These are phyloP conservation scores for Masticophis lateralis DNA, from an alignment of 2,797 vertebrate genomes.

Conservation along the genomic window DNA sequence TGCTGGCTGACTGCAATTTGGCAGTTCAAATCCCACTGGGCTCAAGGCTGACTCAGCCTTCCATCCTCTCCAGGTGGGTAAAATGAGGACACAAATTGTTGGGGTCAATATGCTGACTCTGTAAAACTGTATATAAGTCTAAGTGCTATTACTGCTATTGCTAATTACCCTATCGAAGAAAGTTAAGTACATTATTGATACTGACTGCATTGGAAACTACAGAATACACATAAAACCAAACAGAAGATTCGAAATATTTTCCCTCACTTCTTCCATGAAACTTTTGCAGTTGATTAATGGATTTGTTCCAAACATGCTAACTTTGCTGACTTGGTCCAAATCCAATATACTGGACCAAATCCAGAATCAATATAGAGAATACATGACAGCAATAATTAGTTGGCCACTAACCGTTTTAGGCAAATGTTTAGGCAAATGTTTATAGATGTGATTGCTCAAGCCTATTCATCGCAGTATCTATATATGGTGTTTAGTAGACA, in stretches of 20 bases:
- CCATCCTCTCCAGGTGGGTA: no score
- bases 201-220: slow-evolving; percentile 43
- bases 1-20: no score
- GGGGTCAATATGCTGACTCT: no score
- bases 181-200: slow-evolving; percentile 37
- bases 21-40: no score
- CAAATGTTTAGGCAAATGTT: neutral
- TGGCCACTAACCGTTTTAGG: neutral
- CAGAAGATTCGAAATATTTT: slow-evolving; percentile 5
- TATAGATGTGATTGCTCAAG: neutral
- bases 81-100: no score
- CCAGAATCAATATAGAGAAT: neutral
- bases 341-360: neutral
- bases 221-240: slow-evolving; percentile 27
- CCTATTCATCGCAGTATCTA: neutral
- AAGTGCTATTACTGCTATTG: no score
- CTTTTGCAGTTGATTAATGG: neutral
- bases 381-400: neutral
- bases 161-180: slow-evolving; percentile 38
- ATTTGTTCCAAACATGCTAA: neutral
- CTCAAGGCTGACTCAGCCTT: no score
- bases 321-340: neutral
- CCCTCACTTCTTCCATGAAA: neutral
- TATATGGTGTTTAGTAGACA: neutral
- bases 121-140: no score